Conservation (phyloP, 2,113 vertebrate species). For the Calyptommatus sinebrachiatus region DNA sequence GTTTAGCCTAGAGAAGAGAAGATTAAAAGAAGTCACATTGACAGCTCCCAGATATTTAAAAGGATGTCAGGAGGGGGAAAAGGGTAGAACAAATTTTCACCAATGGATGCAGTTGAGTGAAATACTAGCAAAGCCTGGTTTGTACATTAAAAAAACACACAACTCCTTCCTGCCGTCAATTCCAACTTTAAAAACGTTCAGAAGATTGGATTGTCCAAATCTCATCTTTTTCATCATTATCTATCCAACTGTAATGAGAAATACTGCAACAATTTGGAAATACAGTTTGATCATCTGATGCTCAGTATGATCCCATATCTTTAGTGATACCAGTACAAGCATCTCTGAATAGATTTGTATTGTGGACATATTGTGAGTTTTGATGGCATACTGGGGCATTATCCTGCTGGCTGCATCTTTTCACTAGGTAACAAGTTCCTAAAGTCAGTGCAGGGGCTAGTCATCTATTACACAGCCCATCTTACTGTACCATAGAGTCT, state of each 20-base stretch:
- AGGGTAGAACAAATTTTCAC: neutral
- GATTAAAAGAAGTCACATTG: slow-evolving; percentile 17
- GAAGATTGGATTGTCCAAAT: neutral
- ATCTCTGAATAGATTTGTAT: no score
- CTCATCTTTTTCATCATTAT: neutral
- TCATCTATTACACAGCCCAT: no score
- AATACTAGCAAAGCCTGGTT: neutral
- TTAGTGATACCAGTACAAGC: no score
- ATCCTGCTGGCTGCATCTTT: no score
- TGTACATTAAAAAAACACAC: neutral
- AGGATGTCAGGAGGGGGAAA: neutral
- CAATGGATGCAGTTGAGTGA: neutral
- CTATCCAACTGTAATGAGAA: neutral
- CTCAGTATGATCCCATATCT: no score
- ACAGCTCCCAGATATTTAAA: slow-evolving; percentile 6
- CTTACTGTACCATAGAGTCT: no score
- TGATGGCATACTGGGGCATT: no score
- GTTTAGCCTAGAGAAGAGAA: slow-evolving; percentile 1
- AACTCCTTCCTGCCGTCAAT: neutral
- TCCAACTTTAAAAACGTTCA: neutral
- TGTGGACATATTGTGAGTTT: no score
- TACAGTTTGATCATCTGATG: neutral
- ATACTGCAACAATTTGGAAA: neutral
- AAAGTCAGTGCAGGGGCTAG: no score
- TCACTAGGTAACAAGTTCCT: no score